Evolutionary conservation across 2,888 invertebrate species (phyloP).

Genomic region (Tortricodes alternella): DNA sequence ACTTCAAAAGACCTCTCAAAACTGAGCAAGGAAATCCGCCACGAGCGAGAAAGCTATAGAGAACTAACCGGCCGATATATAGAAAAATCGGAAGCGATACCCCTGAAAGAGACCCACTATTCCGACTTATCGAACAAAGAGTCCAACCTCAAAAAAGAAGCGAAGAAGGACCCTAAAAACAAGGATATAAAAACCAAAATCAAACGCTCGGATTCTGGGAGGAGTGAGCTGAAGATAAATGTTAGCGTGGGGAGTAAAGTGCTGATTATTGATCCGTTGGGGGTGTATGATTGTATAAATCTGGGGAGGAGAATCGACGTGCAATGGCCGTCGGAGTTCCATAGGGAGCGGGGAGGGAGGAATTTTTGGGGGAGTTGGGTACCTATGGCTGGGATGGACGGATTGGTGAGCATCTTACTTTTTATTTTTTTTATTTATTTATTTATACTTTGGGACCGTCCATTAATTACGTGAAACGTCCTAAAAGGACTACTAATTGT

Average conservation of each 20-base stretch:
- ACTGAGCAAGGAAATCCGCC: conserved; percentile 73
- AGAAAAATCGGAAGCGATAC: conserved; percentile 65
- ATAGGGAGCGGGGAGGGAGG: conserved; percentile 93
- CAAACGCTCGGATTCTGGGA: conserved; percentile 69
- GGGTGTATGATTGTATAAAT: conserved; percentile 96
- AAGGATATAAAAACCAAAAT: conserved; percentile 74
- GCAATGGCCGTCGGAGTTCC: conserved; percentile 96
- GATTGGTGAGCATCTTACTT: conserved; percentile 81
- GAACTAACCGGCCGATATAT: conserved; percentile 75
- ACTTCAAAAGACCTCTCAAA: conserved; percentile 75
- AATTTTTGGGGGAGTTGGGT: conserved; percentile 95
- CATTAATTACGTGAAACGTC: too few species aligned
- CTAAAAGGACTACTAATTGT: too few species aligned
- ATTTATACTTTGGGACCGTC: too few species aligned
- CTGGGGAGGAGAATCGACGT: conserved; percentile 95
- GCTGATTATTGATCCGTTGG: conserved; percentile 71
- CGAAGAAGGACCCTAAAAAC: conserved; percentile 59
- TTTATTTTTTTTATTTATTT: background rate
- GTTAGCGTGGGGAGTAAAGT: conserved; percentile 75
- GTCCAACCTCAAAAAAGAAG: conserved; percentile 56
- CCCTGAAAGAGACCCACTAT: conserved; percentile 64
- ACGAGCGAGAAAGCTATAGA: conserved; percentile 74
- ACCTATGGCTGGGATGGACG: conserved; percentile 96
- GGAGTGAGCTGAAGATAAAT: conserved; percentile 66
- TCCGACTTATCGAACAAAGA: conserved; percentile 66